Evolutionary conservation across 2,113 vertebrate genomes (phyloP).

Genomic region (Rhombomys opimus): DNA sequence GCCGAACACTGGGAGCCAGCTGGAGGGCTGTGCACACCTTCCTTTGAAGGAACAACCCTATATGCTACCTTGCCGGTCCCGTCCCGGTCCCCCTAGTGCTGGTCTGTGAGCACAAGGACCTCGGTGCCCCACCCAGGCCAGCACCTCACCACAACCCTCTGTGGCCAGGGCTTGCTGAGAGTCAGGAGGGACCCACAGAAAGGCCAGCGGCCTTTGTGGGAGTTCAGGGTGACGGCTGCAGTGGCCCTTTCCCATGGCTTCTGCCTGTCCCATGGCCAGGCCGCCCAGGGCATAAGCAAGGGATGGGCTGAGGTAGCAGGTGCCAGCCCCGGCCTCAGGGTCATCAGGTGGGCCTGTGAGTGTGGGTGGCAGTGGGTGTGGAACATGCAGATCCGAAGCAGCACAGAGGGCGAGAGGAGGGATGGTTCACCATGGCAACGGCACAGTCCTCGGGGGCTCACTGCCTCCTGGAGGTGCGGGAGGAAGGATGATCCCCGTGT

Average conservation of each 20-base stretch:
- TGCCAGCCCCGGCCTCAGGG: neutral
- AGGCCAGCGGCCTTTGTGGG: neutral
- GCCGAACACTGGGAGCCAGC: neutral
- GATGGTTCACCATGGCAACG: neutral
- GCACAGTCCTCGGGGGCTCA: neutral
- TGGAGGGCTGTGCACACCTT: neutral
- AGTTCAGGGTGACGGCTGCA: neutral
- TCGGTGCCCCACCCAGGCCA: neutral
- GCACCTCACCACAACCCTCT: neutral
- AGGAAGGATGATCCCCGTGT: neutral
- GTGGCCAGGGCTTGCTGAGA: neutral
- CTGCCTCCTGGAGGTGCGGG: neutral
- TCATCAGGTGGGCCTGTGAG: neutral
- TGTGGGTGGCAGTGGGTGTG: neutral
- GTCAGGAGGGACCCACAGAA: neutral
- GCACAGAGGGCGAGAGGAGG: neutral
- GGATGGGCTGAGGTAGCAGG: too few relatives aligned
- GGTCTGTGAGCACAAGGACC: neutral
- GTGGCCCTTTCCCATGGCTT: neutral
- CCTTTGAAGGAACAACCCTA: neutral
- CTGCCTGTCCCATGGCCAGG: neutral
- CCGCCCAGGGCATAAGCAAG: too few relatives aligned
- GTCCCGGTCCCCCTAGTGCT: neutral
- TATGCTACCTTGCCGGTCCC: neutral
- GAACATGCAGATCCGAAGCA: neutral